Base-by-base conservation (phyloP, 2,888 invertebrate species). In the Mystacides longicornis region DNA sequence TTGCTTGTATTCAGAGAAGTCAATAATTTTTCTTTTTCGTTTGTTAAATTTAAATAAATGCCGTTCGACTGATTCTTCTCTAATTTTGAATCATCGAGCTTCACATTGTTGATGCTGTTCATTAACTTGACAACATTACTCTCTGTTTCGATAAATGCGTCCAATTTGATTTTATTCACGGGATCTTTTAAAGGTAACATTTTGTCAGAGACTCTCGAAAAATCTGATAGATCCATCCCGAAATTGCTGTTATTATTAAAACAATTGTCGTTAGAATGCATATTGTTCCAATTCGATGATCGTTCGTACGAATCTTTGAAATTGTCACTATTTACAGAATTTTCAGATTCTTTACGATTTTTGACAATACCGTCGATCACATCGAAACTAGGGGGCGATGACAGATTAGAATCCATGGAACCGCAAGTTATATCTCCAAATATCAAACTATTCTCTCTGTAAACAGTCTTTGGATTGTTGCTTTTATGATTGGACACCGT, bases 361-460 rank as follows among this genome's bases (percentile, higher is more conserved):
- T 57, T 46, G 22, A 47, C 37, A 11, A 54, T 48, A 31, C 57
- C 47, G 21, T 54, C 54, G 3, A 54, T 37, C 20, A 43, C 52
- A 45, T 57, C 57, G 2, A 52, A n/a, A 31, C 59, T 57, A 3
- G 46, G 51, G 1, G 60, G 60, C 18, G 61, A 57, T 1, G 59
- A 51, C 3, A 55, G 53, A 4, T 59, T 57, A 19, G 56, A 56
- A 47, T 58, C 59, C 5, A 49, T 22, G 1, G 56, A 52, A 9
- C 59, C 57, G 19, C 58, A 49, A 3, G 61, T 61, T 16, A 61
- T 59, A n/a, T 61, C 61, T 7, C 61, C 61, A 21, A 59, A 61
- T 49, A 61, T 59, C 20, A 61, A 43, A 47, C 59, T 61, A n/a
- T 57, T 61, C 46, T 61, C 61, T 45, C 59, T 51, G 21, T 57